phyloP scores from a whole-genome alignment of 1,140 invertebrate genomes.

The Drosophila pandora region DNA sequence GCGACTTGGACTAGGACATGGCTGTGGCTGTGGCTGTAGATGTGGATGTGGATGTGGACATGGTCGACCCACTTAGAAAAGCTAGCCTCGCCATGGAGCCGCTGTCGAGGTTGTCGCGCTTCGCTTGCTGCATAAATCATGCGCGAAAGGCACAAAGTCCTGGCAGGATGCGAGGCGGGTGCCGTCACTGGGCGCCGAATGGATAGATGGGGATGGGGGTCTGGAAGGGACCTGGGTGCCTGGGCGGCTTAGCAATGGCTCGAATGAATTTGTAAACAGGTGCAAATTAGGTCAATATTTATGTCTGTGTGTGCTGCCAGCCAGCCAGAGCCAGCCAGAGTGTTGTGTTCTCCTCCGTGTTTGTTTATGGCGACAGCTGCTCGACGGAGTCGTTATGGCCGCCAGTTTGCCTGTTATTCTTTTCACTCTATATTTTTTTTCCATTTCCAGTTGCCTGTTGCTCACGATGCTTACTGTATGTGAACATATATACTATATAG shows the following conservation, averaged over 20 bases:
- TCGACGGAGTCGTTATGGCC: conserved; percentile 27
- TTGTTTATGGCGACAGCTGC: conserved; percentile 51
- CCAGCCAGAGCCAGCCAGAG: too few relatives aligned
- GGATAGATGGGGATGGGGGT: too few relatives aligned
- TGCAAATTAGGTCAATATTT: conserved; percentile 80
- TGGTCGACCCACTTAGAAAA: conserved; percentile 56
- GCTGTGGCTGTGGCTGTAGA: too few relatives aligned
- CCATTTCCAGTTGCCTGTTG: neutral
- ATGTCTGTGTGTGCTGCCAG: conserved; percentile 27
- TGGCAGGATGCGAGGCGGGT: conserved; percentile 28
- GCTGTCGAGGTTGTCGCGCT: conserved; percentile 51
- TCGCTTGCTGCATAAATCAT: conserved; percentile 72
- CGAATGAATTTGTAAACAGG: conserved; percentile 79
- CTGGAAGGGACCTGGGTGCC: neutral
- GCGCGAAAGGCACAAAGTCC: conserved; percentile 73
- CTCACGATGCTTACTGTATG: neutral
- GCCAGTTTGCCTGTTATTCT: conserved; percentile 25
- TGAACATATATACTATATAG: conserved; percentile 7
- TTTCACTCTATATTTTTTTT: neutral
- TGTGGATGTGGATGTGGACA: conserved; percentile 36
- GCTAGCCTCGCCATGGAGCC: conserved; percentile 7
- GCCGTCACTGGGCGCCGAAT: neutral
- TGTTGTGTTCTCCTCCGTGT: conserved; percentile 26
- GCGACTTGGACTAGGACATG: conserved; percentile 1
- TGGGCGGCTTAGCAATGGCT: conserved; percentile 33